Conservation (phyloP, 2,888 invertebrate species). For the Diadegma fenestrale region DNA sequence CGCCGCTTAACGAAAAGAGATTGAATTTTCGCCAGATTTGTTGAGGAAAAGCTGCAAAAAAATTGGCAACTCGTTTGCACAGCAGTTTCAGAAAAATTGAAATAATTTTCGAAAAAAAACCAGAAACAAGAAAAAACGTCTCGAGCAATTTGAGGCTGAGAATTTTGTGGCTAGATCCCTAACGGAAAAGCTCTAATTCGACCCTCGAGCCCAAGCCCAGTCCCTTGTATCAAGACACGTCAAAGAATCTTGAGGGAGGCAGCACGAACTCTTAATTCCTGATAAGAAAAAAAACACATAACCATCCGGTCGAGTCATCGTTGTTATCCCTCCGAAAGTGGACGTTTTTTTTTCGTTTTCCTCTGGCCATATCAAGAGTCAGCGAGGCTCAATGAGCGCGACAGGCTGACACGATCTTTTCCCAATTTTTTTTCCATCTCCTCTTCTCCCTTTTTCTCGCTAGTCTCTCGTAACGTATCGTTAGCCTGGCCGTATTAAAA, state of each 20-base stretch:
- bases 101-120: background rate
- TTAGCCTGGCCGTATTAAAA: constrained; percentile 59
- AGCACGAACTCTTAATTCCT: constrained; percentile 29
- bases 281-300: constrained; percentile 32
- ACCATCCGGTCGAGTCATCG: constrained; percentile 14
- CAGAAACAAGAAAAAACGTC: background rate
- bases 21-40: background rate
- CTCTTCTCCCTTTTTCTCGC: constrained; percentile 21
- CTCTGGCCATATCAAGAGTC: background rate
- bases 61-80: background rate
- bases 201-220: background rate
- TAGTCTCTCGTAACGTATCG: constrained; percentile 53
- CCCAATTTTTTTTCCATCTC: constrained; percentile 3
- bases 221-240: background rate
- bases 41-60: background rate
- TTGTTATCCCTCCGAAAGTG: constrained; percentile 13
- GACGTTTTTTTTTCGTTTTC: constrained; percentile 1
- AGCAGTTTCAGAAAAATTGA: background rate
- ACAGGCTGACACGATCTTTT: constrained; percentile 4
- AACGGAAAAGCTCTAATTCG: background rate
- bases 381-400: constrained; percentile 13
- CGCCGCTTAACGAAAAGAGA: background rate
- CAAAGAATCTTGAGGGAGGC: constrained; percentile 9
- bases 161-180: background rate
- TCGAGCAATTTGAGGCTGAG: background rate